Percentiles rank a stretch among this genome's conserved stretches.
Evolutionary conservation across 23 tunicate genomes (phyloP).

Genomic region (Pegea sp.): DNA sequence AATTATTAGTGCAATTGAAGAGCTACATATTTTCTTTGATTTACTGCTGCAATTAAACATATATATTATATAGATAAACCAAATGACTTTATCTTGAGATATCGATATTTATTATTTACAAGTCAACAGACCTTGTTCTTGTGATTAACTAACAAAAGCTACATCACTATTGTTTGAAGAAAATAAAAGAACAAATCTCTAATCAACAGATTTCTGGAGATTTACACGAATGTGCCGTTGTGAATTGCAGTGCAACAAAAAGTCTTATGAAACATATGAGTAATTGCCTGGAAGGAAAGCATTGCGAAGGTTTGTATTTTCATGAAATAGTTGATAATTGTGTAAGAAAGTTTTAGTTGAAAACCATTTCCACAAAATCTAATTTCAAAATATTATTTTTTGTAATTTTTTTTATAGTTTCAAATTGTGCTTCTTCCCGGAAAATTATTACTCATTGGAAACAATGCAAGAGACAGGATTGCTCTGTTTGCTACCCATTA

Average conservation of each 20-base stretch:
- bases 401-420: constrained; percentile 24
- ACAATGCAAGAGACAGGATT: constrained; percentile 77
- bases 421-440: constrained; percentile 93
- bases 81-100: no score
- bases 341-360: no score
- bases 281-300: constrained; percentile 72
- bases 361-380: background rate
- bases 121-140: no score
- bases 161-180: no score
- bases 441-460: constrained; percentile 99
- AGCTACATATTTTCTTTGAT: no score
- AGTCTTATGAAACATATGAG: constrained; percentile 77
- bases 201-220: constrained; percentile 15
- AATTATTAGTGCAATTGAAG: no score
- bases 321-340: no score
- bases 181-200: no score
- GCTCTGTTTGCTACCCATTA: constrained; percentile 78
- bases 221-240: constrained; percentile 31
- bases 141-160: background rate
- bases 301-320: constrained; percentile 41
- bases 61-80: background rate
- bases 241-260: constrained; percentile 87
- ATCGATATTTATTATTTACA: no score
- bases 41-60: no score
- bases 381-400: background rate